Evolutionary conservation across 2,113 vertebrate genomes (phyloP).

Genomic region (Clarias magur): DNA sequence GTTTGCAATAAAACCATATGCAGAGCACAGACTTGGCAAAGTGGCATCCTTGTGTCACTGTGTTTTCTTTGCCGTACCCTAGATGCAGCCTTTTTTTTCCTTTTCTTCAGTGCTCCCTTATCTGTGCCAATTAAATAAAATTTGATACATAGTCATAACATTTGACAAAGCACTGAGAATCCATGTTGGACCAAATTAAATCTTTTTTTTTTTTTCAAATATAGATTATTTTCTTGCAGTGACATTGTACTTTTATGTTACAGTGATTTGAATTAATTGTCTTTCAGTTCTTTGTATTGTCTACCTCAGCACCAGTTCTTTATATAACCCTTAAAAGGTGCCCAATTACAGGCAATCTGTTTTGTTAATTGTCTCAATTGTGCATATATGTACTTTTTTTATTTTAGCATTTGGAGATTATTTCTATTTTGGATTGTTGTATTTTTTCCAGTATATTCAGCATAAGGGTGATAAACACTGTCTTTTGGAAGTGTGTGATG

Average conservation of each 20-base stretch:
- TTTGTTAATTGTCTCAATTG: conserved; percentile 64
- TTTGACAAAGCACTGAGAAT: conserved; percentile 72
- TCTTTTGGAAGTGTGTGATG: conserved; percentile 75
- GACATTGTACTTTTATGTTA: conserved; percentile 33
- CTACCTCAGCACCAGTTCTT: conserved; percentile 99
- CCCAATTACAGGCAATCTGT: conserved; percentile 83
- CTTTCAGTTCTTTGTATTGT: conserved; percentile 86
- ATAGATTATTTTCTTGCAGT: conserved; percentile 10
- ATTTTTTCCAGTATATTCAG: conserved; percentile 44
- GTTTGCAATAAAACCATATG: conserved; percentile 47
- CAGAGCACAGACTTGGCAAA: conserved; percentile 18
- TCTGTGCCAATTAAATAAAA: conserved; percentile 50
- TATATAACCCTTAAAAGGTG: conserved; percentile 86
- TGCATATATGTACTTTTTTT: conserved; percentile 49
- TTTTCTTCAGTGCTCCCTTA: conserved; percentile 35
- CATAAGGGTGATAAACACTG: conserved; percentile 57
- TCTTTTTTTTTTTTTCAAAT: conserved; percentile 13
- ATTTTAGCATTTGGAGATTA: conserved; percentile 44
- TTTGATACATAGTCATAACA: too few species aligned
- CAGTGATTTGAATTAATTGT: conserved; percentile 66
- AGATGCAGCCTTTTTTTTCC: conserved; percentile 40
- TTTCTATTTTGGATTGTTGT: conserved; percentile 33
- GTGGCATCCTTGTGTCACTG: conserved; percentile 41
- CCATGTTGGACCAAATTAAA: conserved; percentile 74
- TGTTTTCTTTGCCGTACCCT: conserved; percentile 36